Evolutionary conservation across 2,113 vertebrate genomes (phyloP), one percentile per base, ranked within the genome.

Genomic region (Dasyurus viverrinus): DNA sequence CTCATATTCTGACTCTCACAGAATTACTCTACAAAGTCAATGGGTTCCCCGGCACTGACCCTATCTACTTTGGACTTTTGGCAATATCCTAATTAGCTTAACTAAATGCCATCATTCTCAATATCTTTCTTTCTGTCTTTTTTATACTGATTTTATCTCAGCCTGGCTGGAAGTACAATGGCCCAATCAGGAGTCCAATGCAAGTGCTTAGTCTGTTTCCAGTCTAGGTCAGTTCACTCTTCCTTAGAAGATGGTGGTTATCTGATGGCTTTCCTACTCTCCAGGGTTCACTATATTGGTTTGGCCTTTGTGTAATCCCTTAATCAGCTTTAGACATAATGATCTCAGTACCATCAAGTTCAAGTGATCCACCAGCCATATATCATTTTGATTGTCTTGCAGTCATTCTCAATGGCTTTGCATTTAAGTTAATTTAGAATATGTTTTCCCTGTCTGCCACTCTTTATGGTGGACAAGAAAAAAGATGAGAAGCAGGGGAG

Each of bases 381-480:
- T 23, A 84, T 16, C 19, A 42, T 84, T n/a, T 84, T 84, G 36
- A 23, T 3, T 42, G 68, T 22, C 68, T 84, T 55, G 57, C 11
- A 54, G 30, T 22, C 46, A 76, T 94, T 97, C 36, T 36, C 11
- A 22, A 0, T 84, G 89, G 60, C 23, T 30, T 96, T 91, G 24
- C 36, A 36, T n/a, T 57, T 90, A 94, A 23, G 50, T 94, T 48
- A 91, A 42, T 12, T 27, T 46, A 93, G 36, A 2, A 89, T 84
- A 30, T 57, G 89, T 96, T 94, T 84, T 22, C 7, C n/a, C n/a
- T 2, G 42, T 16, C 68, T 84, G 42, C n/a, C 42, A 84, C 36
- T 84, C 68, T 84, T 53, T 48, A 25, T 57, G 93, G 93, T 53
- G 12, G 47, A 92, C 52, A 36, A 94, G 57, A 93, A 93, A 42